Conservation (phyloP, 2,797 vertebrate species). For the Sebastes alutus region DNA sequence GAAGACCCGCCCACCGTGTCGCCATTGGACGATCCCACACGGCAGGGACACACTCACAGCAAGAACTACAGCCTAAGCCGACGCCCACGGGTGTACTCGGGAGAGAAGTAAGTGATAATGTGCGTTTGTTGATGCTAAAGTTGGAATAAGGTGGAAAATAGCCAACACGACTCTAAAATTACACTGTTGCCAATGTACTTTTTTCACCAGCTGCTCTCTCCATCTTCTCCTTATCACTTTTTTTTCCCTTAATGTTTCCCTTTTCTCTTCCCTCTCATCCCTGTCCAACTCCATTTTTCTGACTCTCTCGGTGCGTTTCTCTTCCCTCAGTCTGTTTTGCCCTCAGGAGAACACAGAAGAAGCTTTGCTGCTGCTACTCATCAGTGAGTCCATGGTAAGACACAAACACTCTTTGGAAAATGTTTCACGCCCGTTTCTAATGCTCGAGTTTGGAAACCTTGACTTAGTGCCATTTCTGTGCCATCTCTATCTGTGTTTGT, state of each 20-base stretch:
- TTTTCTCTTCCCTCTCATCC: not conserved
- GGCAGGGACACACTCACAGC: conserved; percentile 85
- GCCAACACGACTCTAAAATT: conserved; percentile 16
- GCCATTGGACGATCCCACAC: conserved; percentile 93
- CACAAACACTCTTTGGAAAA: not conserved
- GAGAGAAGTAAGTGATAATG: conserved; percentile 89
- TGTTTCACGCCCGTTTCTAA: not conserved
- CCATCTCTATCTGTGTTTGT: not conserved
- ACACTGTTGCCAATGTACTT: conserved; percentile 14
- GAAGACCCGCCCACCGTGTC: conserved; percentile 94
- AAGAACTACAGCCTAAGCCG: conserved; percentile 91
- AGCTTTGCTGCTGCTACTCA: conserved; percentile 94
- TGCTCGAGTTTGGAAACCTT: not conserved
- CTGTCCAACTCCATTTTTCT: conserved; percentile 10
- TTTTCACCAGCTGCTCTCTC: not conserved
- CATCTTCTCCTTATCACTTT: not conserved
- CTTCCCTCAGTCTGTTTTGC: conserved; percentile 91
- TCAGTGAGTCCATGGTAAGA: conserved; percentile 99
- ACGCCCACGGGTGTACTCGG: conserved; percentile 92
- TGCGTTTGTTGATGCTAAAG: conserved; percentile 17
- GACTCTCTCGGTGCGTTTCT: not conserved
- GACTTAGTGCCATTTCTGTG: not conserved
- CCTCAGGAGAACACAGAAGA: conserved; percentile 99
- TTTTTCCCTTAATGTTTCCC: not conserved
- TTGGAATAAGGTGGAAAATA: conserved; percentile 20